Base-by-base conservation (phyloP, 1,140 invertebrate genomes). In the Lucilia sericata region DNA sequence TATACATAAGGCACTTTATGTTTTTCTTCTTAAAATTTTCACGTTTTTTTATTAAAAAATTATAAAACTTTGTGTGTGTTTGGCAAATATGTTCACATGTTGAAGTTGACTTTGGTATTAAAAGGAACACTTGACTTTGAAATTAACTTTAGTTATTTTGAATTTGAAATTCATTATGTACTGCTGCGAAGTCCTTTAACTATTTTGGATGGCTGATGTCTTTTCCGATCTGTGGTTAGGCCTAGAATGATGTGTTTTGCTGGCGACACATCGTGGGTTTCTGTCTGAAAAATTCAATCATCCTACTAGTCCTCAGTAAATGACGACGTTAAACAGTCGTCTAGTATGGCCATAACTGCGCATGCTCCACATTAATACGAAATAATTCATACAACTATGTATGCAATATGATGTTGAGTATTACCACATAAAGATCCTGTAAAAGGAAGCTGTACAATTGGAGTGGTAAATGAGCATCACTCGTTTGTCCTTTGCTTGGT, bases 171-270 rank as follows among this genome's bases (percentile, higher is more conserved):
- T 13, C 9, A 49, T 51, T 19, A 17, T 80, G 14, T 49, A 80
- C 76, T 80, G 76, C 42, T 80, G 76, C 42, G 19, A 34, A 17
- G 74, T 19, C 42, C 42, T 78, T 78, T 19, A 21, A 80, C 76
- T 80, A 80, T n/a, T 78, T 78, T 42, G 30, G 76, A 55, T 83
- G 65, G 60, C 82, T 74, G 60, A 47, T 87, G 89, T 90, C 86
- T 88, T 91, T 88, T 86, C 89, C 88, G 88, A 88, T 90, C 88
- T 88, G 88, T 88, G 89, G 89, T 90, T 91, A 91, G 89, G 89
- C 89, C 89, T 91, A 91, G 89, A 90, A 89, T 90, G 89, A 90
- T 90, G 88, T 91, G 89, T 86, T 89, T 86, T 87, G 86, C 87
- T 87, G 87, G 84, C 88, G 86, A 88, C 88, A 90, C 88, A 90